Conservation (phyloP, 2,113 vertebrate species). For the Dicerorhinus sumatrensis region DNA sequence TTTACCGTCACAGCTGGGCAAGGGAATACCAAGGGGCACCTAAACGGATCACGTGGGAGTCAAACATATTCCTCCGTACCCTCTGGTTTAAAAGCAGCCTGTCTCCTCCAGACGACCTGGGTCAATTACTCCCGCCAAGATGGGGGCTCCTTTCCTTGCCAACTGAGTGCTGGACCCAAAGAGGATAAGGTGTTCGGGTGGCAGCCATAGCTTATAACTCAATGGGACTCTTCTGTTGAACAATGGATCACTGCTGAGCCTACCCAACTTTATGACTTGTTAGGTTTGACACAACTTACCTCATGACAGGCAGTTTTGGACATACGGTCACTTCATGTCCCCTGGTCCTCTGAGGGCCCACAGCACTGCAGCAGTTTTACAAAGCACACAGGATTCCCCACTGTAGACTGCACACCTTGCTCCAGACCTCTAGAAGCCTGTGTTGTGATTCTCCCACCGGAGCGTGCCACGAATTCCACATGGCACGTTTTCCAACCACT, state of each 20-base stretch:
- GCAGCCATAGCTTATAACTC: not conserved
- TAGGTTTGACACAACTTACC: not conserved
- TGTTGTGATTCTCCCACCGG: not conserved
- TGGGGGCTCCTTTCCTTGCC: not conserved
- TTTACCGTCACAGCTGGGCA: not conserved
- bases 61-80: not conserved
- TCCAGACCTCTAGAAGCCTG: not conserved
- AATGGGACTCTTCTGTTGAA: not conserved
- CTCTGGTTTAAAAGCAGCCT: not conserved
- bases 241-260: no score
- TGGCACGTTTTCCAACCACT: not conserved
- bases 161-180: not conserved
- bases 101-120: not conserved
- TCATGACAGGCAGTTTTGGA: not conserved
- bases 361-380: not conserved
- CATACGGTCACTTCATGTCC: not conserved
- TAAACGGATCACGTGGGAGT: not conserved
- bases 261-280: not conserved
- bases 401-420: not conserved
- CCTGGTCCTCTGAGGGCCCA: not conserved
- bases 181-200: not conserved
- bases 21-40: not conserved
- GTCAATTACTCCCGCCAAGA: not conserved
- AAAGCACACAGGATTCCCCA: not conserved
- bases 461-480: not conserved